Evolutionary conservation across 1,140 invertebrate genomes (phyloP), one percentile per base, ranked within the genome.

Genomic region (Kradibia gibbosae): DNA sequence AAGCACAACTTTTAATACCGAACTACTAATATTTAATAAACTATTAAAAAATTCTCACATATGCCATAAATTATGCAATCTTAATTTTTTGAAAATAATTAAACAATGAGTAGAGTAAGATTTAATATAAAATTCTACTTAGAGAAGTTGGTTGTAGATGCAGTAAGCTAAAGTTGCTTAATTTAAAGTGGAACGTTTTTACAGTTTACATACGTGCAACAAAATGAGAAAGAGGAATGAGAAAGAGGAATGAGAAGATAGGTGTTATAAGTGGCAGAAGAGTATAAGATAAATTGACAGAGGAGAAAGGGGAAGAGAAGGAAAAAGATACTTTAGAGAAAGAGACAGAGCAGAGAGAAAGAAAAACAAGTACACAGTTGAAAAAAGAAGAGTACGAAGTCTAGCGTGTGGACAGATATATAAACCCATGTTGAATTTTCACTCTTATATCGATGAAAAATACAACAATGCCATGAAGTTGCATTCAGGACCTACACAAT

Each of bases 381-480:
- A 53, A 53, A 45, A 53, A 53, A 31, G 22, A 39, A 53, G 39
- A 73, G 42, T 60, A 22, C 25, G 22, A 36, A 53, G 31, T 31
- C 3, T 15, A 42, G 20, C 34, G 60, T 22, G 60, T 53, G 78
- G 70, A 80, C 71, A 72, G 70, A 45, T 78, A 67, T 42, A 31
- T 60, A 50, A 3, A 53, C 39, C 70, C 34, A 48, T 42, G 77
- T 50, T 70, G 67, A 79, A 79, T 72, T 79, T 72, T 67, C 50
- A 50, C 48, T 36, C 25, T 5, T 0, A 48, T 65, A 79, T 79
- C 77, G 77, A 79, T 79, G 17, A 67, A 72, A 70, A 78, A 65
- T n/a, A 22, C 62, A 10, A 15, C 28, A 36, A 10, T 8, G 17
- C 36, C 20, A 39, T n/a, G 20, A 67, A 67, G 62, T 67, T 67